Evolutionary conservation across 2,888 invertebrate species (phyloP), one percentile per base, ranked within the genome.

Genomic region (Athalia cordata): DNA sequence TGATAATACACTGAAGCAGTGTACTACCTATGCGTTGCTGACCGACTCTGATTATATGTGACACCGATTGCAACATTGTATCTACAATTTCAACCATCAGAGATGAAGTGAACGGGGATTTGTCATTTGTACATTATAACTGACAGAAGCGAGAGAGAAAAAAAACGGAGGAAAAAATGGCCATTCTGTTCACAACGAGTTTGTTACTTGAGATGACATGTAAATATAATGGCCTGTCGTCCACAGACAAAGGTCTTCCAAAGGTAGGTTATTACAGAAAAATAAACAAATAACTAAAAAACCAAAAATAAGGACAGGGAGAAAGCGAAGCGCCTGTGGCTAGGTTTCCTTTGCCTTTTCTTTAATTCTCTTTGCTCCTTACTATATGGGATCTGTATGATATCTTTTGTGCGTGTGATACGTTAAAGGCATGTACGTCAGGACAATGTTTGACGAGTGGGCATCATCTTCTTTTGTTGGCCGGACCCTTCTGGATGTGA

Each of bases 51-150:
- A 59, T 47, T 59, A 13, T 72, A 57, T 72, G 59, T 59, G 59
- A 72, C 72, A 43, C 9, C 59, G 45, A 72, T 72, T 72, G 72
- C 72, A 72, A 72, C 72, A 72, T 57, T 72, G 72, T 72, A 72
- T 57, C 57, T 72, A 72, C 59, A 72, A n/a, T 59, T 59, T 59
- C 59, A 43, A 57, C 47, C 47, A 8, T 72, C 72, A 57, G 57
- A 55, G 57, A 57, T 55, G 59, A 72, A 59, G 59, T 72, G 47
- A 29, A 1, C 29, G 29, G 29, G 29, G 29, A 29, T 29, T 29
- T 29, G 29, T 1, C 29, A 29, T 0, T 2, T 29, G 29, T 29
- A 29, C 2, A 29, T 29, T 29, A 29, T 29, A 29, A 29, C 29
- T 29, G 29, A 29, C 29, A 29, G 29, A 29, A 29, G 29, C 1